A percentile compares a stretch with the other conserved stretches of the same genome.
Conservation (phyloP, 2,888 invertebrate species). For the Chrysolina americana region DNA sequence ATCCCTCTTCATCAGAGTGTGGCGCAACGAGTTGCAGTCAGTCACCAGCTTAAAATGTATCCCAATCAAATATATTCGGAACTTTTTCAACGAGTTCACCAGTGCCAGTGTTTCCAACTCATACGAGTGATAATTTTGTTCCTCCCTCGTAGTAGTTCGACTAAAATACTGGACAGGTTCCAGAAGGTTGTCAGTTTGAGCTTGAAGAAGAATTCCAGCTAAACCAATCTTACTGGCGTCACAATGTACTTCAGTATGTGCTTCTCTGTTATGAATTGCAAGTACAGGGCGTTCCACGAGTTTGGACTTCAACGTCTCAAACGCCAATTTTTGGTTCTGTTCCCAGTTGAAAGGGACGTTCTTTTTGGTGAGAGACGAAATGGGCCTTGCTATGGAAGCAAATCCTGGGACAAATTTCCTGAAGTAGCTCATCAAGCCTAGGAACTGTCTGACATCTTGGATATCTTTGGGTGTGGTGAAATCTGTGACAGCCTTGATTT, state of each 20-base stretch:
- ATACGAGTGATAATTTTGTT: slow-evolving; percentile 22
- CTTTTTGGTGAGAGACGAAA: slow-evolving; percentile 52
- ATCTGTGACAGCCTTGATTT: slow-evolving; percentile 54
- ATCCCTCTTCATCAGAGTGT: slow-evolving; percentile 50
- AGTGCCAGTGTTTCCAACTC: slow-evolving; percentile 40
- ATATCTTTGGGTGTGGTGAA: slow-evolving; percentile 55
- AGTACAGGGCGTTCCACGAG: slow-evolving; percentile 45
- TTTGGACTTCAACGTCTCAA: slow-evolving; percentile 35
- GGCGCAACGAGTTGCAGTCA: slow-evolving; percentile 52
- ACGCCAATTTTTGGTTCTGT: slow-evolving; percentile 33
- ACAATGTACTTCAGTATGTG: no score
- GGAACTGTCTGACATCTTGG: slow-evolving; percentile 51
- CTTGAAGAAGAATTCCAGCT: no score
- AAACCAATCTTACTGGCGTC: no score
- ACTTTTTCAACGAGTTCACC: no score
- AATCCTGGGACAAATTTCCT: slow-evolving; percentile 54
- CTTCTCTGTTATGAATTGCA: slow-evolving; percentile 37
- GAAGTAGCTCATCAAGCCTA: slow-evolving; percentile 54
- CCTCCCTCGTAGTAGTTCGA: background rate
- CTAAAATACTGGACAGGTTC: background rate
- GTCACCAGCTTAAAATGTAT: slow-evolving; percentile 45
- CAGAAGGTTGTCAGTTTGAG: no score
- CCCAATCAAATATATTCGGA: slow-evolving; percentile 28
- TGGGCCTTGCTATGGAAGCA: slow-evolving; percentile 51
- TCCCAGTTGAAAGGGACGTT: slow-evolving; percentile 39